Evolutionary conservation across 2,888 invertebrate species (phyloP), one percentile per base, ranked within the genome.

Genomic region (Melipona bicolor): DNA sequence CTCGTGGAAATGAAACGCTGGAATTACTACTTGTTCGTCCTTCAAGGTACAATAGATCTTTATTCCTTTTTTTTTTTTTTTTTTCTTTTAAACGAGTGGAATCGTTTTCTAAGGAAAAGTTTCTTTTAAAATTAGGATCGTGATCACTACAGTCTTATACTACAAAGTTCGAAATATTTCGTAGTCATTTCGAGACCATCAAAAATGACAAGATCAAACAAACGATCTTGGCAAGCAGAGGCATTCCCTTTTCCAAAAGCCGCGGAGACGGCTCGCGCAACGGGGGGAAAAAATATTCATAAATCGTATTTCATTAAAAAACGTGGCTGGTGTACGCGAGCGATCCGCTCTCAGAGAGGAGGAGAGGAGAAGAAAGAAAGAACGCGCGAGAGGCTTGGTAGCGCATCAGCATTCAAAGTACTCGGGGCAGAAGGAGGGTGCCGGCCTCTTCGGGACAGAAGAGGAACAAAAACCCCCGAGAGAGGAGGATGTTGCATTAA

Each of bases 361-460:
- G 61, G 13, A 54, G 71, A 52, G 52, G 61, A 61, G 17, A 17
- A 32, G 19, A 61, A 27, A 68, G 71, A 78, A 80, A 81, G 81
- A 71, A 77, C 54, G 77, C 69, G 62, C 69, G 71, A 9, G 72
- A 85, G 78, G 83, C 89, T 91, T 87, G 87, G 89, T 87, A 87
- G 92, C 94, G 91, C 94, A 94, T 94, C 94, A 94, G 94, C 94
- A 94, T 94, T 94, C 94, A 94, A 94, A 94, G 94, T 94, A 89
- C 93, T 83, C 92, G 73, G 21, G 87, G 88, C 79, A 85, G 91
- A 89, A 91, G 92, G 88, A 91, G 88, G 88, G 88, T 83, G 91
- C 84, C 86, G 82, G 43, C 43, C 86, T 80, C 87, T 89, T 86
- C 85, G 87, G 87, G 83, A 83, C 87, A 85, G 87, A 88, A 90